Evolutionary conservation across 2,888 invertebrate genomes (phyloP).

Genomic region (Keiferia lycopersicella): DNA sequence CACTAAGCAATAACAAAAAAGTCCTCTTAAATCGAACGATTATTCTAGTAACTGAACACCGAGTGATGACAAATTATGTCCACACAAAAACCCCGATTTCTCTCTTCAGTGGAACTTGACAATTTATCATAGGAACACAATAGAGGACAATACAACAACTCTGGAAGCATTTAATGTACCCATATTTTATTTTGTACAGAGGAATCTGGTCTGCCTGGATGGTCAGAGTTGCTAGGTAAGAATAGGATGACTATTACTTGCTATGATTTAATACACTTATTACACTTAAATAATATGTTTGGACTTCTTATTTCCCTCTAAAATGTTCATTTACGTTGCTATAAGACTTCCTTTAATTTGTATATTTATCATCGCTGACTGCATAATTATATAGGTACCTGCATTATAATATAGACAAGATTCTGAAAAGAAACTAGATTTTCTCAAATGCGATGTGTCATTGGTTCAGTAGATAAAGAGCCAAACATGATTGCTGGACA

Average conservation of each 20-base stretch:
- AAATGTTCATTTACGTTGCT: no score
- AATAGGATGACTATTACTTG: background rate
- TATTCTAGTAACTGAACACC: background rate
- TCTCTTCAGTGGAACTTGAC: slow-evolving; percentile 33
- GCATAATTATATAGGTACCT: no score
- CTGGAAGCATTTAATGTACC: slow-evolving; percentile 8
- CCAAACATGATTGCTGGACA: no score
- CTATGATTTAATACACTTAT: no score
- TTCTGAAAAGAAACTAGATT: no score
- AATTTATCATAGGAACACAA: slow-evolving; percentile 40
- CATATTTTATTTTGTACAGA: background rate
- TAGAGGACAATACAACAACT: slow-evolving; percentile 25
- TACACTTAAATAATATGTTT: no score
- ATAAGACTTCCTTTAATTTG: no score
- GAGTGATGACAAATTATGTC: slow-evolving; percentile 38
- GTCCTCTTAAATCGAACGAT: background rate
- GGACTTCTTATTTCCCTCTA: no score
- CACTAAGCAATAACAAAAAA: background rate
- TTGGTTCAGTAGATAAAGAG: no score
- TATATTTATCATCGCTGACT: no score
- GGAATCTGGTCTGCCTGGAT: background rate
- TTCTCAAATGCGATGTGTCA: no score
- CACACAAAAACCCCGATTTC: slow-evolving; percentile 32
- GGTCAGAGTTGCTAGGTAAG: slow-evolving; percentile 17
- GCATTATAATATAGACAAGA: no score